Percentiles rank a stretch among this genome's conserved stretches.
Conservation (phyloP, 2,113 vertebrate species). For the Notothenia coriiceps region DNA sequence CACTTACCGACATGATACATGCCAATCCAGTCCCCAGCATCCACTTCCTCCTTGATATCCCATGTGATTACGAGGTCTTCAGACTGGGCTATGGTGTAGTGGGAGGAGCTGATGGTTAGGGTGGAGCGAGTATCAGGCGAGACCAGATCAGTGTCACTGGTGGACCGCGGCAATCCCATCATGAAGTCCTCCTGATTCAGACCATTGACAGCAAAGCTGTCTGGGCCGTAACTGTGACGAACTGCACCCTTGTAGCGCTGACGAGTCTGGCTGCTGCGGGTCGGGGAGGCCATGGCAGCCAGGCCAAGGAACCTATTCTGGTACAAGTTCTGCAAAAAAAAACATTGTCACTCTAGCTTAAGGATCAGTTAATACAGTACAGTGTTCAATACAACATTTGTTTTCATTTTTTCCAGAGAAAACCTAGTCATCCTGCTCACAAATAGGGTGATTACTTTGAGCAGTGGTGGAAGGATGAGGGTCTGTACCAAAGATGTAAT, state of each 20-base stretch:
- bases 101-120: constrained; percentile 92
- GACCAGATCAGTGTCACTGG: constrained; percentile 95
- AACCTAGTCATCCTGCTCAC: too few relatives aligned
- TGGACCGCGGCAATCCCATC: constrained; percentile 91
- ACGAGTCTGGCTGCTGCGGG: constrained; percentile 90
- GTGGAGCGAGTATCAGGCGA: constrained; percentile 95
- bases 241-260: constrained; percentile 90
- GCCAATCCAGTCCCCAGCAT: constrained; percentile 98
- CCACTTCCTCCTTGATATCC: constrained; percentile 99
- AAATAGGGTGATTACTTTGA: too few relatives aligned
- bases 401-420: too few relatives aligned
- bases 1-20: constrained; percentile 96
- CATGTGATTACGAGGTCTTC: constrained; percentile 94
- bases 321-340: constrained; percentile 92
- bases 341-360: neutral
- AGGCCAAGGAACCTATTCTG: constrained; percentile 96
- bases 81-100: constrained; percentile 92
- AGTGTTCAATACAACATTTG: too few relatives aligned
- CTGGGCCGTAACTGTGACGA: constrained; percentile 91
- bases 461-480: too few relatives aligned
- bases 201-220: constrained; percentile 88
- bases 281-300: constrained; percentile 96
- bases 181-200: constrained; percentile 78
- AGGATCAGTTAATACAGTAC: too few relatives aligned
- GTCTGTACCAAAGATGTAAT: too few relatives aligned